Evolutionary conservation across 2,113 vertebrate genomes (phyloP).

Genomic region (Sylvilagus bachmani): DNA sequence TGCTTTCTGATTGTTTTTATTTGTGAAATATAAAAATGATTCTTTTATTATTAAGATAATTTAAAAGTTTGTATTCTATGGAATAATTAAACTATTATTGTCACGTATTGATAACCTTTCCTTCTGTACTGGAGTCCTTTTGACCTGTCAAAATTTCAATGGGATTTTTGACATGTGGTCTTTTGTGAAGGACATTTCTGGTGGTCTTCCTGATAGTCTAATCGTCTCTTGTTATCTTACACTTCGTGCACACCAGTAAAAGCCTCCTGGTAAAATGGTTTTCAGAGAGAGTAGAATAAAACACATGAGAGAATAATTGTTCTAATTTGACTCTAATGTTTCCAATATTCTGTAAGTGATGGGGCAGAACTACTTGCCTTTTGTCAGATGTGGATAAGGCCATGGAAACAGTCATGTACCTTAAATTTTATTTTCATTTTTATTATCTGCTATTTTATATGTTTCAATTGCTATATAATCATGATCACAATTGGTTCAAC

Average conservation of each 20-base stretch:
- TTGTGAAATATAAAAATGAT: not conserved
- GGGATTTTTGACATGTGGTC: not conserved
- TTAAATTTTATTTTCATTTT: not conserved
- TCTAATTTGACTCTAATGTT: not conserved
- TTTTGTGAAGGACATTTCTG: not conserved
- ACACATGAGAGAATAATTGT: not conserved
- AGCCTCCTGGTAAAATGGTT: not conserved
- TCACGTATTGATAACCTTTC: not conserved
- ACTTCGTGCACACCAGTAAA: not conserved
- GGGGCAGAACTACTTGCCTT: not conserved
- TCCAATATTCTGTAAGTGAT: not conserved
- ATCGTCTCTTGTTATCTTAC: not conserved
- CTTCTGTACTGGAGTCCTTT: not conserved
- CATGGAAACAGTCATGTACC: not conserved
- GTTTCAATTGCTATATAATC: not conserved
- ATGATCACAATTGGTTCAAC: not conserved
- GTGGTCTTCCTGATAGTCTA: not conserved
- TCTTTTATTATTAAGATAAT: not conserved
- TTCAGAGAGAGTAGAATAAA: not conserved
- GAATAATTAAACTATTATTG: not conserved
- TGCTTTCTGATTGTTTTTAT: not conserved
- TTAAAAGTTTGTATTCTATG: not conserved
- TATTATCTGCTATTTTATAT: not conserved
- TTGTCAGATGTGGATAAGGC: not conserved
- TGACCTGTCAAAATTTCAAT: not conserved